Evolutionary conservation across 2,888 invertebrate genomes (phyloP), one percentile per base, ranked within the genome.

Genomic region (Hirtodrosophila histrioides): DNA sequence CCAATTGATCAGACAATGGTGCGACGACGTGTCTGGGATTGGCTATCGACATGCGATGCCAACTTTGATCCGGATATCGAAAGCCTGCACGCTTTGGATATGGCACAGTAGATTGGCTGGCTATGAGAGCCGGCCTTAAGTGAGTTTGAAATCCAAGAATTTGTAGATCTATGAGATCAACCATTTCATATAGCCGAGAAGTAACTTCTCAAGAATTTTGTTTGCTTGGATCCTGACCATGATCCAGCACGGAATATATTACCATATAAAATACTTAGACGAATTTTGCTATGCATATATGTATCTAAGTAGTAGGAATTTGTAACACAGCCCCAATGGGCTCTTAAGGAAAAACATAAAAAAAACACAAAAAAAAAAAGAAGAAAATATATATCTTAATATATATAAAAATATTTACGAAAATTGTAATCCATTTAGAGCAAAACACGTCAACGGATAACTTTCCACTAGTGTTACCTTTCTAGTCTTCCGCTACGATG

Each of bases 1-100:
- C 93, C 93, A 3, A 92, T 94, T 10, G 94, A 94, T 85, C 94
- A 94, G 82, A 93, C 92, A 36, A 93, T 93, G 27, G 92, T 94
- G 66, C 93, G 94, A 39, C 92, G 93, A 62, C 91, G 95, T 53
- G 94, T 95, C 61, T 93, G 94, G 90, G 95, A 95, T 66, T 95
- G 95, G 95, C 92, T 94, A n/a, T 92, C 93, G 76, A 92, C 93
- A 37, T 94, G 94, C 75, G 94, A 94, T 65, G 86, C 87, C 45
- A 90, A 88, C 61, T 91, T 91, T 36, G 92, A 92, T 69, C 86
- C 83, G 4, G 90, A 91, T 55, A 73, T 91, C 2, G 91, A 91
- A 45, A 91, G 91, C 50, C 64, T 91, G 24, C 82, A 86, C 9
- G 75, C 88, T 5, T 49, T 91, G 48, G 91, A 91, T 12, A 63